phyloP scores from a whole-genome alignment of 2,888 invertebrate species.

The Helicoverpa assulta region DNA sequence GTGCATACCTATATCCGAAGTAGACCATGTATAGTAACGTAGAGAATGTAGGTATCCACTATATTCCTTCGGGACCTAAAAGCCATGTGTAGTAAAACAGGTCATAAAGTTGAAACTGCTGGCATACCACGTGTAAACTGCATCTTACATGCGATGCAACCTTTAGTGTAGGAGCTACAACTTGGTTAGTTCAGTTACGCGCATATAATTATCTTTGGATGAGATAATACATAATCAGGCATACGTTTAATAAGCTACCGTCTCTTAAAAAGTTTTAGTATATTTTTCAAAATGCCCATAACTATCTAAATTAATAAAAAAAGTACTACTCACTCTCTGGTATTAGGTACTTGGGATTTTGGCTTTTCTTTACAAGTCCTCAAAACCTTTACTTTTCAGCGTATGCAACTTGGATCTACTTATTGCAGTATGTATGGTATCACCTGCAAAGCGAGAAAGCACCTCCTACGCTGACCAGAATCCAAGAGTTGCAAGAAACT shows the following conservation, averaged over 20 bases:
- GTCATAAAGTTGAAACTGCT: constrained; percentile 46
- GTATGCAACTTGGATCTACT: constrained; percentile 65
- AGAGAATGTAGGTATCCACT: constrained; percentile 15
- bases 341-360: too few relatives aligned
- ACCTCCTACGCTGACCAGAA: background rate
- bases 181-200: constrained; percentile 17
- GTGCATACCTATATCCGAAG: constrained; percentile 4
- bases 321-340: too few relatives aligned
- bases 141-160: constrained; percentile 51
- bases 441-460: constrained; percentile 38
- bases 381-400: constrained; percentile 59
- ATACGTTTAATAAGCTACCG: too few relatives aligned
- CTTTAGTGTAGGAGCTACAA: constrained; percentile 22
- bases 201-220: background rate
- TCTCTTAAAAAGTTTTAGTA: too few relatives aligned
- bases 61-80: constrained; percentile 41
- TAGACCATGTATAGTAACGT: constrained; percentile 18
- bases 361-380: background rate
- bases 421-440: constrained; percentile 59
- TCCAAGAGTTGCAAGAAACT: background rate
- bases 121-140: constrained; percentile 50
- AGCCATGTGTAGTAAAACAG: constrained; percentile 56
- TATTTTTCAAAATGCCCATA: too few relatives aligned
- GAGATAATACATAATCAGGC: background rate
- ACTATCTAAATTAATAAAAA: too few relatives aligned